Percentiles rank a stretch among this genome's conserved stretches.
Evolutionary conservation across 2,888 invertebrate species (phyloP).

Genomic region (Zeuzera pyrina): DNA sequence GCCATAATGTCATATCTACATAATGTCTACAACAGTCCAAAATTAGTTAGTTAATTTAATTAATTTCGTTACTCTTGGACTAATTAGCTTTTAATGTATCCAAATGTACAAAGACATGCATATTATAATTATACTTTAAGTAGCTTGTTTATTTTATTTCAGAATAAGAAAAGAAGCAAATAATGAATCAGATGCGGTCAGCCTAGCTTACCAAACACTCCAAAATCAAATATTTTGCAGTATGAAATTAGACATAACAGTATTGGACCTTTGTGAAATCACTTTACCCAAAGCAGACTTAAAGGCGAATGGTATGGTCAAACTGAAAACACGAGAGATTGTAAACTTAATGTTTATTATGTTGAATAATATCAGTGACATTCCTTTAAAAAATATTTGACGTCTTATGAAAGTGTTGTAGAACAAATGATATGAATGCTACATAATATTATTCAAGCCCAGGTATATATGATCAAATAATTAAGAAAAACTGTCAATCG

Average conservation of each 20-base stretch:
- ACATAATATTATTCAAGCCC: too few species aligned
- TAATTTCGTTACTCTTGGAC: too few species aligned
- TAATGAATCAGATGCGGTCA: slow-evolving; percentile 33
- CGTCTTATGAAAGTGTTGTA: too few species aligned
- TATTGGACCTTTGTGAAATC: slow-evolving; percentile 44
- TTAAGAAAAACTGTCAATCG: too few species aligned
- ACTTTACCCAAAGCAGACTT: slow-evolving; percentile 48
- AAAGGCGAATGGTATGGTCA: slow-evolving; percentile 44
- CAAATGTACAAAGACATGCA: too few species aligned
- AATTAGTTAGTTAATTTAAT: too few species aligned
- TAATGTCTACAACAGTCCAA: too few species aligned
- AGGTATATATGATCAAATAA: too few species aligned
- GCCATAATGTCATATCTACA: too few species aligned
- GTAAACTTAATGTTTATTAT: slow-evolving; percentile 51
- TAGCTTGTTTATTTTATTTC: slow-evolving; percentile 18
- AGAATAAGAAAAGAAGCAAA: slow-evolving; percentile 39
- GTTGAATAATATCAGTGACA: slow-evolving; percentile 46
- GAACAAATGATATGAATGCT: too few species aligned
- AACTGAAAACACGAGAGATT: slow-evolving; percentile 55
- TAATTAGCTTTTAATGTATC: too few species aligned
- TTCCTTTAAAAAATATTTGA: slow-evolving; percentile 1
- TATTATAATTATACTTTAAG: neutral
- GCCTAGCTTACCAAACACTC: slow-evolving; percentile 40
- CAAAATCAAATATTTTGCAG: slow-evolving; percentile 50
- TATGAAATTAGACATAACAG: slow-evolving; percentile 40